Conservation (phyloP, 2,113 vertebrate genomes). For the Carlito syrichta region DNA sequence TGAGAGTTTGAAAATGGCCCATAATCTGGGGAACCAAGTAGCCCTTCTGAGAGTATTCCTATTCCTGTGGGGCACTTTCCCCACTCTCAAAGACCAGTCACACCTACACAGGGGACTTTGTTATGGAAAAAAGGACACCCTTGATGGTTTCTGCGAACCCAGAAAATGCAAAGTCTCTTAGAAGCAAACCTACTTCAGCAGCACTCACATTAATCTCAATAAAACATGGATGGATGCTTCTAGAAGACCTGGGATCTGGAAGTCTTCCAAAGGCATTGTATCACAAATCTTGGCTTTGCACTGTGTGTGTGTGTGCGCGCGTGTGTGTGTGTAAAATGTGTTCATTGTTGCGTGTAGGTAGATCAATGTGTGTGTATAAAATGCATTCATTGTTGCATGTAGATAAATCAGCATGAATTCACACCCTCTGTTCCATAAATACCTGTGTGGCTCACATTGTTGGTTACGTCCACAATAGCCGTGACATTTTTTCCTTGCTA, state of each 20-base stretch:
- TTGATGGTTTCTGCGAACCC: background rate
- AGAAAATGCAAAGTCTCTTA: background rate
- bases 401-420: background rate
- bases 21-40: background rate
- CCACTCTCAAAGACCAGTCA: slow-evolving; percentile 7
- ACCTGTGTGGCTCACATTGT: background rate
- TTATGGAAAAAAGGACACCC: background rate
- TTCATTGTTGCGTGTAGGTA: background rate
- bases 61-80: background rate
- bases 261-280: background rate
- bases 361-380: background rate
- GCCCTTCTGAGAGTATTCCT: background rate
- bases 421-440: background rate
- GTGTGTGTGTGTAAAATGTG: background rate
- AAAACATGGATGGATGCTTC: background rate
- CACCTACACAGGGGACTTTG: background rate
- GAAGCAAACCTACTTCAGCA: background rate
- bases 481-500: background rate
- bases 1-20: slow-evolving; percentile 14
- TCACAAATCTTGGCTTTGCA: background rate
- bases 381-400: background rate
- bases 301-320: background rate
- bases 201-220: background rate
- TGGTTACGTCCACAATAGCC: background rate
- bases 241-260: background rate